These are phyloP conservation scores for Cyanistes caeruleus DNA, from an alignment of 2,113 vertebrate species.

Conservation along the genomic window DNA sequence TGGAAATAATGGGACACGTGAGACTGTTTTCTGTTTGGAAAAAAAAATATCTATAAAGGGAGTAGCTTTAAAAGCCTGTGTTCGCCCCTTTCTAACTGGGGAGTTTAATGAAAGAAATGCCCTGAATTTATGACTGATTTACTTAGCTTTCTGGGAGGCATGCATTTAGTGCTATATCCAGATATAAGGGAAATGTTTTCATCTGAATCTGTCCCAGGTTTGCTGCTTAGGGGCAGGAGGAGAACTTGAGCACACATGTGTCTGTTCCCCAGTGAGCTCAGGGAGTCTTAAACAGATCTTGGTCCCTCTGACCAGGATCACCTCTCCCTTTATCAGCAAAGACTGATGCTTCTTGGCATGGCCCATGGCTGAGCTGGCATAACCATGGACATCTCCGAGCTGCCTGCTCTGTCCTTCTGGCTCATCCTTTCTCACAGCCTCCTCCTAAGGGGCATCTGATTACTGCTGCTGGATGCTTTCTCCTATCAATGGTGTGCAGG, in stretches of 20 bases:
- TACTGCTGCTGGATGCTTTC: background rate
- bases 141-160: background rate
- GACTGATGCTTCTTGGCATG: background rate
- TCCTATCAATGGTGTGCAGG: background rate
- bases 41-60: background rate
- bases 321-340: background rate
- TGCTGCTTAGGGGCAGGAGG: background rate
- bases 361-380: background rate
- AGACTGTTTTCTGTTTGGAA: constrained; percentile 37
- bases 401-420: background rate
- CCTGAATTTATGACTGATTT: background rate
- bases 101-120: background rate
- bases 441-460: background rate
- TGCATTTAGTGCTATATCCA: background rate
- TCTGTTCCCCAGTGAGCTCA: background rate
- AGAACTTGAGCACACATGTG: background rate
- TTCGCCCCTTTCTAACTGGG: background rate
- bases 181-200: background rate
- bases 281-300: background rate
- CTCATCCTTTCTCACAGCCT: background rate
- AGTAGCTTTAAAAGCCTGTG: constrained; percentile 25
- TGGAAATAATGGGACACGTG: constrained; percentile 68
- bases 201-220: background rate
- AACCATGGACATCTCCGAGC: background rate
- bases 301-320: background rate